phyloP scores from a whole-genome alignment of 2,888 invertebrate species.

The Glaucopsyche alexis region DNA sequence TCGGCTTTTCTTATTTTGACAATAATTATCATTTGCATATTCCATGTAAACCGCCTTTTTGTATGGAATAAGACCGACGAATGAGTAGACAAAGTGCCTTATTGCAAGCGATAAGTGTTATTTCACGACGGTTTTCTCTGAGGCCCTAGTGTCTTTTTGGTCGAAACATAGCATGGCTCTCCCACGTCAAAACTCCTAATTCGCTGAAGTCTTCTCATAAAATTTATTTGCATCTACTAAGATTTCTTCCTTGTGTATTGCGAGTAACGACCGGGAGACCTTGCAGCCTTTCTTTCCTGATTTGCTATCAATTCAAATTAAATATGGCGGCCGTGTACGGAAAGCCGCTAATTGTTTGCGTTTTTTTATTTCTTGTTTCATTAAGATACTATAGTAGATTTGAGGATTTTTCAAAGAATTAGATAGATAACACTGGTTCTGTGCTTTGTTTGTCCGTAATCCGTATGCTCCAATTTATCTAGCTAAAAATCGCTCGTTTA shows the following conservation, averaged over 20 bases:
- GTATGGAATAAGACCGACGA: no score
- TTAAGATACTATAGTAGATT: no score
- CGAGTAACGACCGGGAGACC: slow-evolving; percentile 8
- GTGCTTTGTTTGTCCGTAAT: neutral
- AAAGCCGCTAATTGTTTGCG: neutral
- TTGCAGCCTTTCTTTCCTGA: slow-evolving; percentile 25
- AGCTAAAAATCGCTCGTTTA: neutral
- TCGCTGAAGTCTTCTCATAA: neutral
- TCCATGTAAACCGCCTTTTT: no score
- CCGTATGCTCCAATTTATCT: neutral
- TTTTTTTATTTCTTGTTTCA: neutral
- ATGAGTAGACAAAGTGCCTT: no score
- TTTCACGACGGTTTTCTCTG: no score
- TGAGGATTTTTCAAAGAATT: neutral
- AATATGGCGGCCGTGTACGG: neutral
- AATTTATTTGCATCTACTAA: neutral
- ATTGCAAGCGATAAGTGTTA: no score
- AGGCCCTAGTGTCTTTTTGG: no score
- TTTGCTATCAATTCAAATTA: slow-evolving; percentile 8
- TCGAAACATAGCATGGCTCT: neutral
- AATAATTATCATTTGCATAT: no score
- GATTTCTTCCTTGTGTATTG: slow-evolving; percentile 10
- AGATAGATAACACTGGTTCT: neutral
- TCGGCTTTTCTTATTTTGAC: neutral
- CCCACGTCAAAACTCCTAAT: neutral